A percentile compares a stretch with the other conserved stretches of the same genome.
Evolutionary conservation across 2,888 invertebrate species (phyloP).

Genomic region (Plusia festucae): DNA sequence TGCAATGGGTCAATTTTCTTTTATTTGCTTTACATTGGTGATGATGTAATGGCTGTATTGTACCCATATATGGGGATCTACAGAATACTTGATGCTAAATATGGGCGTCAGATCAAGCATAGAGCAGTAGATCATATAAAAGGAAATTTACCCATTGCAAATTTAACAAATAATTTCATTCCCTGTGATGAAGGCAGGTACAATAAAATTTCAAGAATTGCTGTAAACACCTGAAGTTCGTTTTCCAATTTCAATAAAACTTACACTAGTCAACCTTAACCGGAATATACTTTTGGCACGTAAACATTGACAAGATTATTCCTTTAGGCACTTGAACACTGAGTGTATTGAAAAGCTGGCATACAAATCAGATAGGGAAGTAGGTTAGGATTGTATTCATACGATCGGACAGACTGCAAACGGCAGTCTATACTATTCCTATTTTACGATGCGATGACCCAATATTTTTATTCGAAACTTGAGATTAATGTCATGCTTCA

Average conservation of each 20-base stretch:
- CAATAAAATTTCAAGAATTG: too few species aligned
- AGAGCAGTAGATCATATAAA: too few species aligned
- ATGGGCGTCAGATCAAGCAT: too few species aligned
- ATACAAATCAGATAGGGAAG: conserved; percentile 33
- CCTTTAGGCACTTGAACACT: conserved; percentile 16
- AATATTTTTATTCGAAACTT: conserved; percentile 60
- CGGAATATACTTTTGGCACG: neutral
- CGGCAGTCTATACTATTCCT: conserved; percentile 39
- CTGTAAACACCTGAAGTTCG: too few species aligned
- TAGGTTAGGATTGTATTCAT: conserved; percentile 36
- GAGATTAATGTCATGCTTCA: conserved; percentile 66
- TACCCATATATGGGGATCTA: too few species aligned
- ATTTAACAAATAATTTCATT: too few species aligned
- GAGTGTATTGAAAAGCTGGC: conserved; percentile 28
- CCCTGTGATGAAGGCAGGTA: too few species aligned
- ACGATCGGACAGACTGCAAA: conserved; percentile 32
- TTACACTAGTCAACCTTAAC: neutral
- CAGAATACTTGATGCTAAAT: too few species aligned
- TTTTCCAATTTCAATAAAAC: neutral
- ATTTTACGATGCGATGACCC: conserved; percentile 49
- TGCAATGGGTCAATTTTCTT: too few species aligned
- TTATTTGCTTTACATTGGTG: too few species aligned
- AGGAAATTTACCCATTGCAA: too few species aligned
- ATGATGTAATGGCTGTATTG: too few species aligned
- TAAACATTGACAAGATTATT: neutral